Base-by-base conservation (phyloP, 2,888 invertebrate species). In the Zaprionus lineosus region DNA sequence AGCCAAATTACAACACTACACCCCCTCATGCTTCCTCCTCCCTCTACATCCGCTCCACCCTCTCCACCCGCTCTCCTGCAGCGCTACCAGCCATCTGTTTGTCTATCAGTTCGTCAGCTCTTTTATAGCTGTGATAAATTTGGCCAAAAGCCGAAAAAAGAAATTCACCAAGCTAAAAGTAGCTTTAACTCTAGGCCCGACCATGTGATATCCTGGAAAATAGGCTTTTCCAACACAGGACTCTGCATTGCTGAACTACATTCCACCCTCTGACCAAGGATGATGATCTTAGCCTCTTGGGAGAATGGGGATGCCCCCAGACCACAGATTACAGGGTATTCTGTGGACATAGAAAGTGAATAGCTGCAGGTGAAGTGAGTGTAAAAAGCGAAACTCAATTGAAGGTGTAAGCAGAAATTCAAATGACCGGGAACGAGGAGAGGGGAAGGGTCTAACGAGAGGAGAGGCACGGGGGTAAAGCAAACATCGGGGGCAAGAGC, bases 111-210 rank as follows among this genome's bases (percentile, higher is more conserved):
- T 56, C 33, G 50, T 61, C 64, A 43, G 47, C 29, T 29, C 15
- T 58, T 52, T 58, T 37, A 26, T 50, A 31, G 58, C 58, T 46
- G 63, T 58, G 71, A 61, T 55, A 61, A 74, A 73, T 81, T 76
- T 48, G 8, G 16, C 26, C 26, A 28, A 51, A 66, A 51, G 16
- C 41, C 37, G 46, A 40, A 26, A 18, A 21, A 19, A 21, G 19
- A 36, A 29, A 47, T 21, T 9, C 9, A 18, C 29, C 11, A 52
- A 31, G 15, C 21, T n/a, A 14, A 6, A 6, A 2, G 9, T 5
- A 26, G n/a, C 3, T 11, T n/a, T n/a, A n/a, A n/a, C n/a, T n/a
- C n/a, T 28, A 11, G 16, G 21, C 8, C 2, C 34, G 34, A 56
- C 50, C 19, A 0, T 2, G 0, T 1, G 0, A 28, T 34, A 41